phyloP scores from a whole-genome alignment of 37 sponge, comb jelly and placozoan genomes.

The Oscarella lobularis region DNA sequence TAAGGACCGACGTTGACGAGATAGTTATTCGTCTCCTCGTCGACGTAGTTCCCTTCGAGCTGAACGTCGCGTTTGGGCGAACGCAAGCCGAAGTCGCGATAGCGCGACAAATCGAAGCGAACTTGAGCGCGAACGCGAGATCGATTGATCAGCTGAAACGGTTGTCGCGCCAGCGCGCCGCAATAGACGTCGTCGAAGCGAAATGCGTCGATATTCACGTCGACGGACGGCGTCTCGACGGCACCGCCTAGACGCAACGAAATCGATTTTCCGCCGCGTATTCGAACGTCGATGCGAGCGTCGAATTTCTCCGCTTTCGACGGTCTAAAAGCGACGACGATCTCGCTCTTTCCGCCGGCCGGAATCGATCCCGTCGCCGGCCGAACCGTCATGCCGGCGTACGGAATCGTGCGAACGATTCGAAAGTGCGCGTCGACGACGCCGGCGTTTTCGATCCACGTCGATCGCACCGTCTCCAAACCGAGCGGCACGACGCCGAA shows the following conservation, averaged over 20 bases:
- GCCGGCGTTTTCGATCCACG: slow-evolving; percentile 40
- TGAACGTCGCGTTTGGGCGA: slow-evolving; percentile 9
- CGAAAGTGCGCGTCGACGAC: slow-evolving; percentile 19
- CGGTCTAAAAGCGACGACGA: slow-evolving; percentile 27
- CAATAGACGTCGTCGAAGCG: slow-evolving; percentile 66
- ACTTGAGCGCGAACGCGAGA: slow-evolving; percentile 17
- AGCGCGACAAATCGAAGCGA: slow-evolving; percentile 38
- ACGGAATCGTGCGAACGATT: not conserved
- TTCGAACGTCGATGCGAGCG: slow-evolving; percentile 22
- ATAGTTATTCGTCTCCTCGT: slow-evolving; percentile 13
- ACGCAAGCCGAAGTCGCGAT: slow-evolving; percentile 32
- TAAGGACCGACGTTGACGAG: slow-evolving; percentile 16
- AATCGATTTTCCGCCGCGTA: slow-evolving; percentile 41
- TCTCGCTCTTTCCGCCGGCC: slow-evolving; percentile 38
- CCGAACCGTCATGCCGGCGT: slow-evolving; percentile 30
- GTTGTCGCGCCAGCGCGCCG: slow-evolving; percentile 23
- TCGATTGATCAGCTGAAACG: slow-evolving; percentile 46
- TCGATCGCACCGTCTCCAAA: slow-evolving; percentile 21
- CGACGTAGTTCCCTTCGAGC: slow-evolving; percentile 15
- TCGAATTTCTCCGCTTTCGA: slow-evolving; percentile 42
- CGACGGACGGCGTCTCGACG: slow-evolving; percentile 55
- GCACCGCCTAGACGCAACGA: slow-evolving; percentile 39
- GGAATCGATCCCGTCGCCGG: slow-evolving; percentile 67
- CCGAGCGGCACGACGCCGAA: slow-evolving; percentile 50
- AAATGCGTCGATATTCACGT: slow-evolving; percentile 41